These are phyloP conservation scores for Clarias macrocephalus DNA, from an alignment of 2,113 vertebrate species.

Conservation along the genomic window DNA sequence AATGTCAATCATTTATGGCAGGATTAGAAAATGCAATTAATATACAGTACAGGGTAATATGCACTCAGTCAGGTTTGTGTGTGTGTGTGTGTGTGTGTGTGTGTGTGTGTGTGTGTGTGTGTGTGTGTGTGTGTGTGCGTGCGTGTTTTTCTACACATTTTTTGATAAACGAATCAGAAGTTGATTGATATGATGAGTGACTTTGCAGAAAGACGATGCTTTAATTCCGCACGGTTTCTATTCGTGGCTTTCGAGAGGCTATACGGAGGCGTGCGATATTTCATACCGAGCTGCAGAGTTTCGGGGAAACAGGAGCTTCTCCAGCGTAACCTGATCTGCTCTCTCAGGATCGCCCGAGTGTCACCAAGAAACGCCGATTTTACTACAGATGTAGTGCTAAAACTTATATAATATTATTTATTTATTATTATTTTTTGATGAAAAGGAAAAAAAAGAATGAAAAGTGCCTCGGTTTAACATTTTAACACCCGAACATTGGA, in stretches of 20 bases:
- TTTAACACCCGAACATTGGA: background rate
- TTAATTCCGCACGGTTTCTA: slow-evolving; percentile 59
- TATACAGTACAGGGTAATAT: background rate
- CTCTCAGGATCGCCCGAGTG: background rate
- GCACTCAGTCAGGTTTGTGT: background rate
- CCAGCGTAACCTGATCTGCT: slow-evolving; percentile 62
- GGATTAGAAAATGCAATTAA: background rate
- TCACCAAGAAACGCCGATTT: background rate
- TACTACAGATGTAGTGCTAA: background rate
- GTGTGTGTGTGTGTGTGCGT: background rate
- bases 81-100: background rate
- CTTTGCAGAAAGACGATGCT: slow-evolving; percentile 64
- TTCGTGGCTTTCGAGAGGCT: slow-evolving; percentile 45
- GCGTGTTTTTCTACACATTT: background rate
- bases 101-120: background rate
- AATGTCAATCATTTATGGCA: background rate
- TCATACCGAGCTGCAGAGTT: slow-evolving; percentile 64
- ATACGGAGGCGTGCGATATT: slow-evolving; percentile 55
- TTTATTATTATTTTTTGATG: background rate
- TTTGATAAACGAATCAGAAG: background rate
- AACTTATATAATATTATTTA: background rate
- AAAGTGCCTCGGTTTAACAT: background rate
- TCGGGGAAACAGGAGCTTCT: slow-evolving; percentile 65
- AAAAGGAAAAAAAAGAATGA: background rate
- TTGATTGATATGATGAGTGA: slow-evolving; percentile 49